phyloP scores from a whole-genome alignment of 2,797 vertebrate genomes.

The Scyliorhinus canicula region DNA sequence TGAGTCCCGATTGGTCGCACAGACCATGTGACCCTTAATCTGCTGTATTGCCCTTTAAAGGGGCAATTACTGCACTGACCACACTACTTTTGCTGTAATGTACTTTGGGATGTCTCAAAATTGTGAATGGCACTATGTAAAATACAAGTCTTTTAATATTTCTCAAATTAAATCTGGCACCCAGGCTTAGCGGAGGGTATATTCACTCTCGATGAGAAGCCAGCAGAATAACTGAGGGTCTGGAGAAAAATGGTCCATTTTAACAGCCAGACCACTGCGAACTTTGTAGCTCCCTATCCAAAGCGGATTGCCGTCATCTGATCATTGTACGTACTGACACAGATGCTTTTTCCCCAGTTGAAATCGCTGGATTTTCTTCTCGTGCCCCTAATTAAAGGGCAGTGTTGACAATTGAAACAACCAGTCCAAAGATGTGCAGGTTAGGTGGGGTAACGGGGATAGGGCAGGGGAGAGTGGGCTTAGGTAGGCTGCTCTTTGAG shows the following conservation, averaged over 20 bases:
- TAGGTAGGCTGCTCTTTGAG: too few relatives aligned
- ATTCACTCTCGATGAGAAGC: not conserved
- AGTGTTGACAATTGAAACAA: not conserved
- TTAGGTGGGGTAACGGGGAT: too few relatives aligned
- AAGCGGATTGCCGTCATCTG: not conserved
- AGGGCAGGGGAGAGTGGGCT: too few relatives aligned
- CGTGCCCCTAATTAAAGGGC: not conserved
- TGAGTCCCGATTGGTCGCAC: too few relatives aligned
- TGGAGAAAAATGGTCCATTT: not conserved
- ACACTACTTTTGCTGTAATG: not conserved
- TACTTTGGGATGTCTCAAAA: too few relatives aligned
- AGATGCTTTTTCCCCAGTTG: not conserved
- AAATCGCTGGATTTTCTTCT: too few relatives aligned
- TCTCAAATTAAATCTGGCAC: not conserved
- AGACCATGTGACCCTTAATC: too few relatives aligned
- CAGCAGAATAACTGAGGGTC: too few relatives aligned
- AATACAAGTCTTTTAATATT: not conserved
- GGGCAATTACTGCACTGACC: too few relatives aligned
- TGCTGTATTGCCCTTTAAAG: too few relatives aligned
- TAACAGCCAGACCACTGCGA: not conserved
- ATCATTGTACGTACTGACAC: not conserved
- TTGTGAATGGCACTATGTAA: not conserved
- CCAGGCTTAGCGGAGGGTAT: not conserved
- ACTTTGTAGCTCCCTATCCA: not conserved
- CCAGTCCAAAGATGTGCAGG: too few relatives aligned